phyloP scores from a whole-genome alignment of 2,888 invertebrate species.

The Notodonta dromedarius region DNA sequence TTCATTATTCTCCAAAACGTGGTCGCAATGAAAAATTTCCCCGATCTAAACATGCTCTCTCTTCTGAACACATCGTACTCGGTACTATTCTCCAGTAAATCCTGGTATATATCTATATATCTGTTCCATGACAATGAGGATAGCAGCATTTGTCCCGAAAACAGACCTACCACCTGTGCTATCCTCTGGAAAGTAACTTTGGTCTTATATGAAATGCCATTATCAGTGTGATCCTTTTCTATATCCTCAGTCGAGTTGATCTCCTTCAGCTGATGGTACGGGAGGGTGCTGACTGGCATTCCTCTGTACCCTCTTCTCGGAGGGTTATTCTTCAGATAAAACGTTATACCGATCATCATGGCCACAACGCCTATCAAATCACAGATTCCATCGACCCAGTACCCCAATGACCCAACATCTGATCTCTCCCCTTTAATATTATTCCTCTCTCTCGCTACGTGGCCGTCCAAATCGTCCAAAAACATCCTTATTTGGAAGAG shows the following conservation, averaged over 20 bases:
- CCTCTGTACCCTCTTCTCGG: slow-evolving; percentile 87
- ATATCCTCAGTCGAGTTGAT: slow-evolving; percentile 74
- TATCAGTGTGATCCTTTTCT: slow-evolving; percentile 75
- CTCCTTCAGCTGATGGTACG: slow-evolving; percentile 76
- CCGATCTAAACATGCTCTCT: slow-evolving; percentile 87
- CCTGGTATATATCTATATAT: slow-evolving; percentile 91
- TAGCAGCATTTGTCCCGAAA: slow-evolving; percentile 88
- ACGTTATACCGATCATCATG: slow-evolving; percentile 87
- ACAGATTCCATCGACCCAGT: slow-evolving; percentile 92
- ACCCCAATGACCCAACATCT: slow-evolving; percentile 92
- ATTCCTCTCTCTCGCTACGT: slow-evolving; percentile 91
- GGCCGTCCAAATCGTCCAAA: slow-evolving; percentile 94
- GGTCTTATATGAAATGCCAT: slow-evolving; percentile 86
- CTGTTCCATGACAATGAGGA: slow-evolving; percentile 93
- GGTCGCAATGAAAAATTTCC: slow-evolving; percentile 89
- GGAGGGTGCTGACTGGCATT: slow-evolving; percentile 85
- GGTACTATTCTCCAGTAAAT: slow-evolving; percentile 87
- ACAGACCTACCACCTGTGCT: slow-evolving; percentile 85
- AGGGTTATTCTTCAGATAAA: slow-evolving; percentile 89
- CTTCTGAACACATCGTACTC: slow-evolving; percentile 79
- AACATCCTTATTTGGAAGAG: slow-evolving; percentile 92
- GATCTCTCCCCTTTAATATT: slow-evolving; percentile 91
- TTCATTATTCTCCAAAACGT: slow-evolving; percentile 91
- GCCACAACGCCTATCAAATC: slow-evolving; percentile 91
- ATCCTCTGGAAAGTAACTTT: slow-evolving; percentile 88